A percentile compares a stretch with the other conserved stretches of the same genome.
Conservation (phyloP, 1,140 invertebrate species). For the Meloidogyne hapla region DNA sequence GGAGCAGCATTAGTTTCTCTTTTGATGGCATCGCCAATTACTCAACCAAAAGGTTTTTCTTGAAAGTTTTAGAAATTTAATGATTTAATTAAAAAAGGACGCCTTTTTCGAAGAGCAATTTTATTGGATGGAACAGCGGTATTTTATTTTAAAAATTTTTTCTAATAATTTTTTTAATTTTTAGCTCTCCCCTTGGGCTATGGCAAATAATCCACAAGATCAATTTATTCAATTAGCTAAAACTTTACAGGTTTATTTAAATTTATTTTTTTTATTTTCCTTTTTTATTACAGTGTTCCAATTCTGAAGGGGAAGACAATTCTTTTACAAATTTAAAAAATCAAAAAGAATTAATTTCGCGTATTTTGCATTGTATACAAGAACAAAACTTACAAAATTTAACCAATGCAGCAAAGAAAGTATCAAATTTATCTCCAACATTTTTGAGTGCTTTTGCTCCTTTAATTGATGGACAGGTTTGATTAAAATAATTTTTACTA, state of each 20-base stretch:
- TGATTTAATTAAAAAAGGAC: conserved; percentile 5
- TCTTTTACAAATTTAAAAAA: no score
- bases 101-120: conserved; percentile 60
- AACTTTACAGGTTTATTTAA: conserved; percentile 45
- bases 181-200: conserved; percentile 57
- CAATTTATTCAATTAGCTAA: conserved; percentile 58
- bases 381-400: no score
- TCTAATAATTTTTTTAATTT: neutral
- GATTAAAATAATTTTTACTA: no score
- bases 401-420: no score
- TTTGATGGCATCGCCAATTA: conserved; percentile 63
- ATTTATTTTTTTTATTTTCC: no score
- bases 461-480: no score
- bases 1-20: conserved; percentile 60
- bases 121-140: conserved; percentile 59
- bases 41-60: conserved; percentile 51
- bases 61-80: neutral
- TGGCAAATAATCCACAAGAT: conserved; percentile 55
- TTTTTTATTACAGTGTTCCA: no score
- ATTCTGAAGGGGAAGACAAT: no score
- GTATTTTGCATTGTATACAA: no score
- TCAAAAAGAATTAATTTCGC: no score
- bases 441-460: no score
- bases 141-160: neutral
- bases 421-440: no score